Conservation (phyloP, 2,113 vertebrate genomes). For the Gallinago media region DNA sequence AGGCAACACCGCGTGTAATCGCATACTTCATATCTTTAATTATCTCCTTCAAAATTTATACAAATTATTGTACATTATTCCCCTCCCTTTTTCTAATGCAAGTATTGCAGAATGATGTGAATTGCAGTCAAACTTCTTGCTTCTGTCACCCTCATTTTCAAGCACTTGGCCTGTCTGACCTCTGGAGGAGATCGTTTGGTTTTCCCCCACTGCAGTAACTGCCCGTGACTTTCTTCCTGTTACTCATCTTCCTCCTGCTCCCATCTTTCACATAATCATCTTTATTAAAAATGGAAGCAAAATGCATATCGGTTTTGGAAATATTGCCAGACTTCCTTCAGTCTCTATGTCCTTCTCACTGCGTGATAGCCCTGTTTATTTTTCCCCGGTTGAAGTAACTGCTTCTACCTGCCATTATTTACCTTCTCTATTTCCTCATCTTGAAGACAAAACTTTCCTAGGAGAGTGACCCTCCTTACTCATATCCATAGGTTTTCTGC, state of each 20-base stretch:
- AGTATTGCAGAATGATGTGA: not conserved
- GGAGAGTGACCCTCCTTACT: not conserved
- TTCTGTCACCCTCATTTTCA: not conserved
- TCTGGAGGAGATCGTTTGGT: accelerated
- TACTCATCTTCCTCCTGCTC: not conserved
- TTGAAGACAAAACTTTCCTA: not conserved
- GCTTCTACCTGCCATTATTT: not conserved
- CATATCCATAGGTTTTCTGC: not conserved
- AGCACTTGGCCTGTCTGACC: not conserved
- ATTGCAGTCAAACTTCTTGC: not conserved
- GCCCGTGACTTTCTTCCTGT: not conserved
- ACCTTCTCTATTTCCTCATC: not conserved
- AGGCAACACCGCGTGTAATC: not conserved
- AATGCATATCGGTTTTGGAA: not conserved
- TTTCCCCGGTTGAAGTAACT: not conserved
- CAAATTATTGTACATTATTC: not conserved
- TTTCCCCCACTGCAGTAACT: not conserved
- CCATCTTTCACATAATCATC: not conserved
- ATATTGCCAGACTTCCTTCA: not conserved
- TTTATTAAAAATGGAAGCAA: not conserved
- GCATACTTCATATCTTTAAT: not conserved
- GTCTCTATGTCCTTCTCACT: not conserved
- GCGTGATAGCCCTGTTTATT: not conserved
- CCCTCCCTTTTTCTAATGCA: not conserved
- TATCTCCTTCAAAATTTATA: not conserved